Evolutionary conservation across 1,140 invertebrate species (phyloP).

Genomic region (Papilio polyxenes): DNA sequence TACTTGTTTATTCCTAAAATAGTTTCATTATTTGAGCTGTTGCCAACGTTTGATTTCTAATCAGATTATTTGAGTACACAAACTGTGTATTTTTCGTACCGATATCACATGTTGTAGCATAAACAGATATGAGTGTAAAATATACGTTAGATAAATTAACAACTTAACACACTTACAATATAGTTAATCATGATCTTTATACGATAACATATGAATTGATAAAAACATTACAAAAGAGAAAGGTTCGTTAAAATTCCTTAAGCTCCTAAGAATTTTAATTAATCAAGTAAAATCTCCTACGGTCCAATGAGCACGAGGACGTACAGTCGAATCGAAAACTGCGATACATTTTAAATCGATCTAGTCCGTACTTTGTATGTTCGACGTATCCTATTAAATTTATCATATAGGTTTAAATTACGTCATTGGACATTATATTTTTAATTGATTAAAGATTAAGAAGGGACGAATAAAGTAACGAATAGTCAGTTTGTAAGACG

Average conservation of each 20-base stretch:
- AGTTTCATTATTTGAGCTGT: slow-evolving; percentile 1
- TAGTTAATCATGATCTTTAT: background rate
- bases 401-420: too few relatives aligned
- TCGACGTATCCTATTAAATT: background rate
- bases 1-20: background rate
- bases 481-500: too few relatives aligned
- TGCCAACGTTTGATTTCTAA: slow-evolving; percentile 12
- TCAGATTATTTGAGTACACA: background rate
- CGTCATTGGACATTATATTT: too few relatives aligned
- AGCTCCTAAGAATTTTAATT: background rate
- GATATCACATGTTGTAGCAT: background rate
- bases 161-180: background rate
- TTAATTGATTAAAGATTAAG: too few relatives aligned
- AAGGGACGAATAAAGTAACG: too few relatives aligned
- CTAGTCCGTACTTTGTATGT: background rate
- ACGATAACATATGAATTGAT: background rate
- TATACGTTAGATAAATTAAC: background rate
- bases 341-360: background rate
- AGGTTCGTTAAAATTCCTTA: background rate
- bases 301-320: background rate
- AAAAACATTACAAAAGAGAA: background rate
- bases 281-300: background rate
- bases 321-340: background rate
- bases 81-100: background rate
- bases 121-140: background rate